Conservation (phyloP, 2,113 vertebrate genomes). For the Agapornis roseicollis region DNA sequence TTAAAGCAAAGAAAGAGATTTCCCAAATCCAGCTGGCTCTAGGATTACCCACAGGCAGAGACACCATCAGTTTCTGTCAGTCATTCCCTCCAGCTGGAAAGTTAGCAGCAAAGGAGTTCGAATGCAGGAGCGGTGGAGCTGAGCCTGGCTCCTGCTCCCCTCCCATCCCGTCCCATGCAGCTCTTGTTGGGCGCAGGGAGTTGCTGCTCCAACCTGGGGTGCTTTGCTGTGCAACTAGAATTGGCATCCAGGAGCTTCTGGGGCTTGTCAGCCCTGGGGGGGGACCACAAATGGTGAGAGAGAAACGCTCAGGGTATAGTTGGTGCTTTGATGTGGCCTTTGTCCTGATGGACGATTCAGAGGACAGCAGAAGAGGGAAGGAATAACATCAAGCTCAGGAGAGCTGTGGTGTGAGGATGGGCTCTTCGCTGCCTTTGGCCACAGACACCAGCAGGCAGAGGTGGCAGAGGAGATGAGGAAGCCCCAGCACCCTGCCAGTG, state of each 20-base stretch:
- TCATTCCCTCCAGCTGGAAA: neutral
- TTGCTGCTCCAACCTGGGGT: neutral
- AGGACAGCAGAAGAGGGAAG: neutral
- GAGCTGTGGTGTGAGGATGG: neutral
- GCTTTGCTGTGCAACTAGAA: neutral
- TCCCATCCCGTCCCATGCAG: rapidly evolving
- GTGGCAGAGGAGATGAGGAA: neutral
- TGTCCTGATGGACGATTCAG: neutral
- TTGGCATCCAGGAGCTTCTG: rapidly evolving
- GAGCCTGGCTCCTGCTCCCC: neutral
- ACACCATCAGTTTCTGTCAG: slow-evolving; percentile 64
- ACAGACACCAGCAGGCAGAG: neutral
- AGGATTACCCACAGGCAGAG: slow-evolving; percentile 57
- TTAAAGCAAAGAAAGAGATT: slow-evolving; percentile 63
- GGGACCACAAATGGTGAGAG: neutral
- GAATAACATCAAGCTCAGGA: neutral
- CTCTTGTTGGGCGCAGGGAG: neutral
- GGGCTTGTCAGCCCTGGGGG: neutral
- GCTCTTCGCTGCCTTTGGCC: neutral
- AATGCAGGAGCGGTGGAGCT: neutral
- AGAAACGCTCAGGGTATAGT: neutral
- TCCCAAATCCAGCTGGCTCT: slow-evolving; percentile 54
- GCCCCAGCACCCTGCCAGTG: neutral
- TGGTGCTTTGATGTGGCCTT: neutral
- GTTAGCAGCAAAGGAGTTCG: neutral